Percentiles rank a stretch among this genome's conserved stretches.
Conservation (phyloP, 2,888 invertebrate species). For the Euclidia mi region DNA sequence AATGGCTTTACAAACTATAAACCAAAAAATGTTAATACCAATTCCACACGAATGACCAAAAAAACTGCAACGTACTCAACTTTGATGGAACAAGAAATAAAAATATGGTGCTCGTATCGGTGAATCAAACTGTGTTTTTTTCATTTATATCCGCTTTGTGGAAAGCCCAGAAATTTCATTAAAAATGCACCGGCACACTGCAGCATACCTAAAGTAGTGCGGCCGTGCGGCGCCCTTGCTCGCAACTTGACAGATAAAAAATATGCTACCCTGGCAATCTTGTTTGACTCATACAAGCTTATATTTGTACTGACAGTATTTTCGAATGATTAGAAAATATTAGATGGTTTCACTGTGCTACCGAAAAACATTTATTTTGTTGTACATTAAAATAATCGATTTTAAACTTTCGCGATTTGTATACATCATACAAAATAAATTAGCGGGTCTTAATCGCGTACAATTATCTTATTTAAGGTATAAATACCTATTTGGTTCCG, state of each 20-base stretch:
- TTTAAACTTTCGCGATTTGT: too few species aligned
- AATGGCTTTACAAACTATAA: background rate
- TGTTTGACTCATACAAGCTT: background rate
- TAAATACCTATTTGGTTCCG: too few species aligned
- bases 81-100: conserved; percentile 54
- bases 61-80: conserved; percentile 48
- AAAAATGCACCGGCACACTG: conserved; percentile 64
- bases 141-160: conserved; percentile 79
- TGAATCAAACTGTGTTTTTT: conserved; percentile 73
- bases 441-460: too few species aligned
- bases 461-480: too few species aligned
- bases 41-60: conserved; percentile 29
- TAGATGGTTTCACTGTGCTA: too few species aligned
- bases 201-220: conserved; percentile 49
- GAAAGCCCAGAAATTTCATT: conserved; percentile 84
- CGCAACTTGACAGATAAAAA: conserved; percentile 53
- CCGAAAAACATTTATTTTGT: too few species aligned
- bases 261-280: conserved; percentile 15
- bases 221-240: conserved; percentile 42
- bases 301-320: conserved; percentile 9
- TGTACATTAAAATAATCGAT: too few species aligned
- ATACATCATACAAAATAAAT: too few species aligned
- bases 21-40: conserved; percentile 3
- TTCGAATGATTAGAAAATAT: too few species aligned
- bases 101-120: conserved; percentile 61